A percentile compares a stretch with the other conserved stretches of the same genome.
phyloP scores from a whole-genome alignment of 92 coral and sea anemone species.

The Siderastrea siderea region DNA sequence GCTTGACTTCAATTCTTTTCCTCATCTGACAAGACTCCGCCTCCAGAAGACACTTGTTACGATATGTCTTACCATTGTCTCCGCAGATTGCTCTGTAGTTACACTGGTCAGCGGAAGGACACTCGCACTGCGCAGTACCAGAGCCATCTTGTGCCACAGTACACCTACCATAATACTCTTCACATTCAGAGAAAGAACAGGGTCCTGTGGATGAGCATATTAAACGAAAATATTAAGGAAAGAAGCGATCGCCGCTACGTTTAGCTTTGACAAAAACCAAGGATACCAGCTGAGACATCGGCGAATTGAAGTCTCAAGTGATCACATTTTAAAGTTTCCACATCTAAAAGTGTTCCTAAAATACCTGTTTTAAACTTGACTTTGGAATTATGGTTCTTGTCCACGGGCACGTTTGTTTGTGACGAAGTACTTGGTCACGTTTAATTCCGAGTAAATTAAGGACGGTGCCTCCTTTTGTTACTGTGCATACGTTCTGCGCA shows the following conservation, averaged over 20 bases:
- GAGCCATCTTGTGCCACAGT: constrained; percentile 51
- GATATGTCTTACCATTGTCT: constrained; percentile 76
- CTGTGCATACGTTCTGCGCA: too few species aligned
- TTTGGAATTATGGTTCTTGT: too few species aligned
- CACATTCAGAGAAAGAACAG: constrained; percentile 79
- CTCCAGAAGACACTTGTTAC: constrained; percentile 76
- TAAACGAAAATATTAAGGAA: not conserved
- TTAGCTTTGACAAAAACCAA: too few species aligned
- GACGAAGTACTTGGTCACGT: too few species aligned
- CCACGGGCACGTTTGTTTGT: too few species aligned
- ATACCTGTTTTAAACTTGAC: too few species aligned
- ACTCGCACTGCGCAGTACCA: constrained; percentile 73
- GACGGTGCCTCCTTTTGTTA: too few species aligned
- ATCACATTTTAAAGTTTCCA: too few species aligned
- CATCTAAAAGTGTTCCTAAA: too few species aligned
- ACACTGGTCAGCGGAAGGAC: constrained; percentile 75
- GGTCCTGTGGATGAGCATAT: constrained; percentile 55
- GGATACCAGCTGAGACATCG: too few species aligned
- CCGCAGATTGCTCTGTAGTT: constrained; percentile 73
- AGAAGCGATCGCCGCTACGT: not conserved
- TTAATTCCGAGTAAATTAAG: too few species aligned
- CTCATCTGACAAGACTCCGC: constrained; percentile 72
- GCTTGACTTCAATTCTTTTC: constrained; percentile 59
- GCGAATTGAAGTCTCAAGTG: too few species aligned
- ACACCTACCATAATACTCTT: constrained; percentile 69